Evolutionary conservation across 2,888 invertebrate genomes (phyloP).

Genomic region (Tachina fera): DNA sequence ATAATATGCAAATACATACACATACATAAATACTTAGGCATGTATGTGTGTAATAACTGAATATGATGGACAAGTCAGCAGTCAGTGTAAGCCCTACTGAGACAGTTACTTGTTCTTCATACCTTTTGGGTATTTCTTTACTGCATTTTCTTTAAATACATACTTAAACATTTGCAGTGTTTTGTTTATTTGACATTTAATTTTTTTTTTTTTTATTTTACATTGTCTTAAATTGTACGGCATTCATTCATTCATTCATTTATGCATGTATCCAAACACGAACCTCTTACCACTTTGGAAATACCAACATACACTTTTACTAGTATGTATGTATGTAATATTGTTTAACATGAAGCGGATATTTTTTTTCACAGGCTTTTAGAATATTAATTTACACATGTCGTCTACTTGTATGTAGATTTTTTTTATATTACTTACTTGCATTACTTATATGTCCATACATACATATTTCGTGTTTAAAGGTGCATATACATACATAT

Average conservation of each 20-base stretch:
- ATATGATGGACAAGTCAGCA: neutral
- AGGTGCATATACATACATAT: neutral
- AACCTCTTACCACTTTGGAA: constrained; percentile 10
- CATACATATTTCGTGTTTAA: constrained; percentile 9
- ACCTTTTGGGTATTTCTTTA: neutral
- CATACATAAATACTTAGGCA: too few relatives aligned
- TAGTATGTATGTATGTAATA: too few relatives aligned
- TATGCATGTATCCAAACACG: constrained; percentile 9
- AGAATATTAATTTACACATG: constrained; percentile 25
- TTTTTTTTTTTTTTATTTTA: constrained; percentile 24
- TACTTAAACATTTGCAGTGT: neutral
- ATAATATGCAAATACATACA: neutral
- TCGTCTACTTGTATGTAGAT: neutral
- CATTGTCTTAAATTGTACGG: constrained; percentile 33
- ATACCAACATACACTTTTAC: too few relatives aligned
- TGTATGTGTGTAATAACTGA: neutral
- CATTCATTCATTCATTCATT: constrained; percentile 42
- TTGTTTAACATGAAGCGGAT: neutral
- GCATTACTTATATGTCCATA: constrained; percentile 8
- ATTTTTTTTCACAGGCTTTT: constrained; percentile 5
- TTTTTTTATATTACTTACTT: constrained; percentile 34
- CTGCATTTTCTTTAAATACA: neutral
- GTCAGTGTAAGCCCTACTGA: too few relatives aligned
- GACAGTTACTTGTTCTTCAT: too few relatives aligned
- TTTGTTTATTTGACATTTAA: constrained; percentile 46